Evolutionary conservation across 2,797 vertebrate genomes (phyloP).

Genomic region (Mastacembelus armatus): DNA sequence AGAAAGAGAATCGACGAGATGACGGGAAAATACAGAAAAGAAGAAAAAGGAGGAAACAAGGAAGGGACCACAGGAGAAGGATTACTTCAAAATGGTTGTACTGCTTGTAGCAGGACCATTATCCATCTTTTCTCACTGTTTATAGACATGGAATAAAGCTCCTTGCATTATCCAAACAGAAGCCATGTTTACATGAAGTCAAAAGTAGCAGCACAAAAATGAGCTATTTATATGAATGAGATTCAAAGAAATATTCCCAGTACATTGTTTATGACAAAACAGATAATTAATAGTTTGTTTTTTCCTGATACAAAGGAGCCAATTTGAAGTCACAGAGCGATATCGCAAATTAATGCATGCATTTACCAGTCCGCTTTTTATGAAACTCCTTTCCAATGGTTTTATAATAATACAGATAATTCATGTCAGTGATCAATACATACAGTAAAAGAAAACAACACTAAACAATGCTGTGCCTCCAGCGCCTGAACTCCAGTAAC

Average conservation of each 20-base stretch:
- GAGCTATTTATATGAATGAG: background rate
- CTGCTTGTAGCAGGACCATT: conserved; percentile 32
- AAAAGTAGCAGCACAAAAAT: conserved; percentile 4
- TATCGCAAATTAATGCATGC: background rate
- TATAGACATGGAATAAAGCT: conserved; percentile 23
- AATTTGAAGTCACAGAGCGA: background rate
- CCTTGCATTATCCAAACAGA: too few relatives aligned
- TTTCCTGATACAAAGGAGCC: background rate
- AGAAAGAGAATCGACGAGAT: conserved; percentile 32
- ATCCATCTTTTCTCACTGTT: conserved; percentile 39
- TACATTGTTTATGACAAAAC: background rate
- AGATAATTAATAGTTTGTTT: background rate
- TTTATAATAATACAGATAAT: background rate
- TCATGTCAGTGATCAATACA: background rate
- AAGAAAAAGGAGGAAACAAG: background rate
- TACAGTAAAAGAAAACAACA: background rate
- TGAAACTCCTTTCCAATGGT: background rate
- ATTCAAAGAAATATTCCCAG: conserved; percentile 5
- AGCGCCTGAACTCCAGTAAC: background rate
- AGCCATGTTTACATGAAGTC: conserved; percentile 10
- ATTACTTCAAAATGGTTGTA: conserved; percentile 42
- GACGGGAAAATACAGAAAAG: conserved; percentile 26
- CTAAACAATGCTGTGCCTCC: background rate
- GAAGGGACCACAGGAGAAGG: conserved; percentile 23
- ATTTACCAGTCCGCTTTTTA: background rate